phyloP scores from a whole-genome alignment of 1,140 invertebrate species.

The Chironomus tepperi region DNA sequence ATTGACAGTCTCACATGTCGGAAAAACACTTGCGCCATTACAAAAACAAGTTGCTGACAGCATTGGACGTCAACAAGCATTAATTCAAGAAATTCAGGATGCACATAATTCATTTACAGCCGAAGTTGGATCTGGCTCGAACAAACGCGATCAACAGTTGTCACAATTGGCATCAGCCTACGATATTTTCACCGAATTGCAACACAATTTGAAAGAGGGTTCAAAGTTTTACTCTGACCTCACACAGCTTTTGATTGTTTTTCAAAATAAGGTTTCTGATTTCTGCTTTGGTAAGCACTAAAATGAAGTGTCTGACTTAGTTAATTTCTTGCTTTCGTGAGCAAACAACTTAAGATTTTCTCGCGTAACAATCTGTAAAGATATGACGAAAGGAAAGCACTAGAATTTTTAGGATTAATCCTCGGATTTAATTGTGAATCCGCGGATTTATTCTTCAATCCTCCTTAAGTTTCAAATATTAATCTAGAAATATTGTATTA shows the following conservation, averaged over 20 bases:
- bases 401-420: no score
- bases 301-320: no score
- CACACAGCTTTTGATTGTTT: constrained; percentile 85
- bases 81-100: constrained; percentile 69
- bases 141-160: constrained; percentile 67
- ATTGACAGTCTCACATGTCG: constrained; percentile 66
- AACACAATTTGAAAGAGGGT: constrained; percentile 86
- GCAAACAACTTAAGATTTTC: no score
- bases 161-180: constrained; percentile 80
- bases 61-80: constrained; percentile 63
- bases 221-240: constrained; percentile 98
- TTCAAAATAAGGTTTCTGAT: constrained; percentile 97
- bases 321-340: no score
- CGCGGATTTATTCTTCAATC: not conserved
- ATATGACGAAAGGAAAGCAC: no score
- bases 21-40: constrained; percentile 68
- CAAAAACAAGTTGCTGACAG: constrained; percentile 73
- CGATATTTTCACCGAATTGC: constrained; percentile 86
- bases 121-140: constrained; percentile 58
- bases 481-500: not conserved
- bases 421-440: no score
- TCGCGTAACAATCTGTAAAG: no score
- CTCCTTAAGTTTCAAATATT: not conserved
- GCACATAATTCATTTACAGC: constrained; percentile 64
- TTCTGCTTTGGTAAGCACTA: constrained; percentile 72